Conservation (phyloP, 2,888 invertebrate species). For the Euplexia lucipara region DNA sequence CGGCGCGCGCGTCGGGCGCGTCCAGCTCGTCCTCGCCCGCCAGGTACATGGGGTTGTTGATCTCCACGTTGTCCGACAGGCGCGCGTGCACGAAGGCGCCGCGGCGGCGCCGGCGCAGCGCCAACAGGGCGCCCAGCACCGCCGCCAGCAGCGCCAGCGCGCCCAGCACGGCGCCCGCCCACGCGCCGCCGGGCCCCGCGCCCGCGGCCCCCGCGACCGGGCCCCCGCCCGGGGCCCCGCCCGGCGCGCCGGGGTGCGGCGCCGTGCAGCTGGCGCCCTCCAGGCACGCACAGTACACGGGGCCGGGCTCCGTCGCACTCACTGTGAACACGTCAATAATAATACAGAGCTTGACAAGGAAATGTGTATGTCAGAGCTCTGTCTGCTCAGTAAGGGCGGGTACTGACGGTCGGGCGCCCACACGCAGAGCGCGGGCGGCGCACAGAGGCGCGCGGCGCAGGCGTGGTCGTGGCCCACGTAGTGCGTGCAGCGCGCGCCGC, state of each 20-base stretch:
- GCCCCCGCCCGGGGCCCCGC: slow-evolving; percentile 47
- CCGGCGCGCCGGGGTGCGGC: slow-evolving; percentile 40
- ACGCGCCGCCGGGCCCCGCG: slow-evolving; percentile 68
- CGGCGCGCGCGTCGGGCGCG: slow-evolving; percentile 58
- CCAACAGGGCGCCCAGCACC: slow-evolving; percentile 74
- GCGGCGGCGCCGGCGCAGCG: slow-evolving; percentile 81
- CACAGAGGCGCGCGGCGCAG: slow-evolving; percentile 89
- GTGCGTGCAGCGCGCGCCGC: slow-evolving; percentile 94
- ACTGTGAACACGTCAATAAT: slow-evolving; percentile 64
- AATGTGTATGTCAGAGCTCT: not conserved
- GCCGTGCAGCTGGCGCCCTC: slow-evolving; percentile 77
- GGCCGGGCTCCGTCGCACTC: slow-evolving; percentile 77
- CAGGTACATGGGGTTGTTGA: slow-evolving; percentile 96
- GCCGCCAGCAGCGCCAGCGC: slow-evolving; percentile 73
- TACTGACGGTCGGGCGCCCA: slow-evolving; percentile 76
- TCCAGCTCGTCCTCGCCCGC: slow-evolving; percentile 93
- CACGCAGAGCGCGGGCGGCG: slow-evolving; percentile 83
- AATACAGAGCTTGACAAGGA: not conserved
- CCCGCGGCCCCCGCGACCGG: slow-evolving; percentile 63
- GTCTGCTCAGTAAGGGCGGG: too few relatives aligned
- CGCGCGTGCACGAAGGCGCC: slow-evolving; percentile 95
- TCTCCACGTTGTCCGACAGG: slow-evolving; percentile 96
- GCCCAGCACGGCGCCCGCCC: slow-evolving; percentile 75
- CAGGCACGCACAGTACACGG: slow-evolving; percentile 80
- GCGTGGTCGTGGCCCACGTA: slow-evolving; percentile 92